Evolutionary conservation across 1,140 invertebrate genomes (phyloP).

Genomic region (Pantala flavescens): DNA sequence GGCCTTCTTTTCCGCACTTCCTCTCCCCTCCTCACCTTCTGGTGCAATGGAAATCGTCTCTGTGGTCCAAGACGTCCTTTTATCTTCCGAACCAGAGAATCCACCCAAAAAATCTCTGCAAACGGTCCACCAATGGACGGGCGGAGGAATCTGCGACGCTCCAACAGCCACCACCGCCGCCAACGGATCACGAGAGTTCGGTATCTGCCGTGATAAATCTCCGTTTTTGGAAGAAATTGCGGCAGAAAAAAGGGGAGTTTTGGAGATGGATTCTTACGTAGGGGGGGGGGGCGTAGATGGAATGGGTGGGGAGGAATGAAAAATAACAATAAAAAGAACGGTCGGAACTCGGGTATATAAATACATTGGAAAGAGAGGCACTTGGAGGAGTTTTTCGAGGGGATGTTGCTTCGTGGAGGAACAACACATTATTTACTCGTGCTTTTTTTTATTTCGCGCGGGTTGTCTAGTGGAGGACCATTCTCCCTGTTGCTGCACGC

Average conservation of each 20-base stretch:
- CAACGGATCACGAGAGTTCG: not conserved
- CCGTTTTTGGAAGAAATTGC: not conserved
- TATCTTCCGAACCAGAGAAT: not conserved
- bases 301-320: not conserved
- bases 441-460: not conserved
- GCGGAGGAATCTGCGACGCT: not conserved
- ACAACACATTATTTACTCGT: slow-evolving; percentile 4
- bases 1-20: not conserved
- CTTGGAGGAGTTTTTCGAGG: not conserved
- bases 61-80: not conserved
- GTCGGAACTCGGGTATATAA: not conserved
- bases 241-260: not conserved
- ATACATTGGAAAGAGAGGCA: not conserved
- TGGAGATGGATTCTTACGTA: not conserved
- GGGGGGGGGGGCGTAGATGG: not conserved
- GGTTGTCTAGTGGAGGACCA: too few species aligned
- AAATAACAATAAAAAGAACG: slow-evolving; percentile 8
- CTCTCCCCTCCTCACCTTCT: not conserved
- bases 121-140: not conserved
- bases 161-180: not conserved
- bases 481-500: too few species aligned
- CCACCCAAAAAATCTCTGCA: not conserved
- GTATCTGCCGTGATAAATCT: not conserved
- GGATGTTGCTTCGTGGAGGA: not conserved
- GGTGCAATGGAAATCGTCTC: not conserved